Evolutionary conservation across 2,888 invertebrate genomes (phyloP), one percentile per base, ranked within the genome.

Genomic region (Stenoptilia bipunctidactyla): DNA sequence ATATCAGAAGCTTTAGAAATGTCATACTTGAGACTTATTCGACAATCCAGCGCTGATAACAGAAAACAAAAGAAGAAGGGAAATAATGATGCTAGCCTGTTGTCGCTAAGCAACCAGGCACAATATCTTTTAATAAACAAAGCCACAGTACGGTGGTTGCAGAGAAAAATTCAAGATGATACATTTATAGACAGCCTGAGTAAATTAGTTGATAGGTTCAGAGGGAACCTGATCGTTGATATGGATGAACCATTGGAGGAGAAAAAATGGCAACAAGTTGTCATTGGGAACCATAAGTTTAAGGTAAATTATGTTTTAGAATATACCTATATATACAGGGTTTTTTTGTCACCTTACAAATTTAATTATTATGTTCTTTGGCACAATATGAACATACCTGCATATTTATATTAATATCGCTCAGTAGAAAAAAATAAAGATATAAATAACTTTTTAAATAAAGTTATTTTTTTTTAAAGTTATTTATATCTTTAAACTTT

Each of bases 201-300:
- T 25, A 86, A 87, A 48, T 79, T 94, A 27, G 80, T 92, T 2
- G 85, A 88, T 45, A 85, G 98, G 51, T 98, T 98, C 70, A 87
- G 98, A 57, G 92, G 93, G n/a, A 98, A 98, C 76, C 85, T 98
- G 30, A 86, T 97, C 1, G 85, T 97, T 10, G 88, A 90, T 47
- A 91, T 92, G 40, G 71, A 85, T 1, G 56, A 79, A 15, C 86
- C 93, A n/a, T 90, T 96, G 56, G 88, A 88, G 15, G 98, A 98
- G 83, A 90, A 90, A 38, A 66, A 84, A 1, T 94, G 93, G 88
- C 69, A 85, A 13, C 61, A 72, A 42, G 56, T 96, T 42, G 59
- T 71, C 37, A 90, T 96, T 52, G 92, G 91, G 36, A 80, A 85
- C 39, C 68, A 86, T 47, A 59, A 69, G 40, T 91, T 93, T 58